These are phyloP conservation scores for Drosophila neutralis DNA, from an alignment of 2,888 invertebrate genomes.

Conservation along the genomic window DNA sequence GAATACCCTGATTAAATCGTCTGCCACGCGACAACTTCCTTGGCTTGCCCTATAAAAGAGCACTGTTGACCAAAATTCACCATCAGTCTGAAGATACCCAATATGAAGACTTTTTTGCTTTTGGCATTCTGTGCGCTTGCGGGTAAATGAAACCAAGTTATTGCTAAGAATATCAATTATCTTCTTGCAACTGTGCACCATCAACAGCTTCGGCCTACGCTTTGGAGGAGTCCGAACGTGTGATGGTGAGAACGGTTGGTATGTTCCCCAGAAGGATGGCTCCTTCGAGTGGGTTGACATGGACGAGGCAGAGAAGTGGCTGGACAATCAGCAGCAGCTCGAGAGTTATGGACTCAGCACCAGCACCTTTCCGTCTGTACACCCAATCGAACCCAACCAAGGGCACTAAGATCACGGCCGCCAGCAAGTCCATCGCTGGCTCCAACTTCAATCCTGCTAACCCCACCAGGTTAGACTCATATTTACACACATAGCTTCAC, in stretches of 20 bases:
- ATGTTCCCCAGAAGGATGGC: slow-evolving; percentile 67
- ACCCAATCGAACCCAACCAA: slow-evolving; percentile 69
- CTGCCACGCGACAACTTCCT: slow-evolving; percentile 9
- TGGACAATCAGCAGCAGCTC: slow-evolving; percentile 44
- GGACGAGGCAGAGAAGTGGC: slow-evolving; percentile 58
- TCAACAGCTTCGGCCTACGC: slow-evolving; percentile 47
- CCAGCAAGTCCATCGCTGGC: slow-evolving; percentile 42
- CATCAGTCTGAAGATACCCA: slow-evolving; percentile 37
- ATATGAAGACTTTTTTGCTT: slow-evolving; percentile 53
- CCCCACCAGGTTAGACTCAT: slow-evolving; percentile 59
- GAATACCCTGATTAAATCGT: slow-evolving; percentile 27
- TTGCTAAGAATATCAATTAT: background rate
- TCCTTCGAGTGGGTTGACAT: slow-evolving; percentile 64
- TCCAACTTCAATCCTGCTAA: slow-evolving; percentile 63
- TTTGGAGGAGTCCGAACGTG: slow-evolving; percentile 58
- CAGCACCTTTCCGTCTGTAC: slow-evolving; percentile 69
- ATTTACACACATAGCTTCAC: background rate
- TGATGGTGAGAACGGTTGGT: slow-evolving; percentile 74
- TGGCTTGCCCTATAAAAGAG: slow-evolving; percentile 49
- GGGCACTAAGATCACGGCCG: slow-evolving; percentile 58
- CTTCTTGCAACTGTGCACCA: background rate
- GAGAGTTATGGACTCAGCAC: slow-evolving; percentile 45
- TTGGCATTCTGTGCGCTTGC: slow-evolving; percentile 52
- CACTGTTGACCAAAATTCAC: background rate
- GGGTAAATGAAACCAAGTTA: slow-evolving; percentile 14